Percentiles rank a stretch among this genome's conserved stretches.
Conservation (phyloP, 2,888 invertebrate species). For the Leptopilina drosophilae region DNA sequence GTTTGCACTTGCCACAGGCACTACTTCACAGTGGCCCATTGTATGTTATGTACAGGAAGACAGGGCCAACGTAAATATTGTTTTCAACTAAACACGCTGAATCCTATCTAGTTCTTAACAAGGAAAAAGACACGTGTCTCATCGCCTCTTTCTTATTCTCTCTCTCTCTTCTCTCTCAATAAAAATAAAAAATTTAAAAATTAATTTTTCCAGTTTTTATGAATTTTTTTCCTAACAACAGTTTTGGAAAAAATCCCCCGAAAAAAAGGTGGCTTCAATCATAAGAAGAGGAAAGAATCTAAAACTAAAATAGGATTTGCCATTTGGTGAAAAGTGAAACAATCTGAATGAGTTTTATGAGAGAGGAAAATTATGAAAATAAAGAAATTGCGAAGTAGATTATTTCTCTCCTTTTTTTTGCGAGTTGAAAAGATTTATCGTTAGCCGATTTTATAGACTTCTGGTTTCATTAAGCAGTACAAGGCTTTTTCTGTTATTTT, state of each 20-base stretch:
- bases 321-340: too few relatives aligned
- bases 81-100: slow-evolving; percentile 41
- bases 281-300: too few relatives aligned
- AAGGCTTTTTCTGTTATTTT: not conserved
- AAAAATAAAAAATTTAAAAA: too few relatives aligned
- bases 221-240: too few relatives aligned
- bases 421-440: not conserved
- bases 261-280: too few relatives aligned
- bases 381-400: too few relatives aligned
- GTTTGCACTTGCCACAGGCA: slow-evolving; percentile 24
- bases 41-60: slow-evolving; percentile 44
- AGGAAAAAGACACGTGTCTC: not conserved
- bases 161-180: too few relatives aligned
- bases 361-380: not conserved
- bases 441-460: not conserved
- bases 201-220: too few relatives aligned
- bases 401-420: not conserved
- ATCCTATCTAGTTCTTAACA: not conserved
- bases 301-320: too few relatives aligned
- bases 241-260: too few relatives aligned
- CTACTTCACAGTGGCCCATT: slow-evolving; percentile 25
- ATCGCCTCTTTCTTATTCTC: not conserved
- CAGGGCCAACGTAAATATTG: slow-evolving; percentile 49
- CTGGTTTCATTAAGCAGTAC: not conserved
- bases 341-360: too few relatives aligned